A percentile compares a stretch with the other conserved stretches of the same genome.
Evolutionary conservation across 2,888 invertebrate genomes (phyloP).

Genomic region (Philaethria dido): DNA sequence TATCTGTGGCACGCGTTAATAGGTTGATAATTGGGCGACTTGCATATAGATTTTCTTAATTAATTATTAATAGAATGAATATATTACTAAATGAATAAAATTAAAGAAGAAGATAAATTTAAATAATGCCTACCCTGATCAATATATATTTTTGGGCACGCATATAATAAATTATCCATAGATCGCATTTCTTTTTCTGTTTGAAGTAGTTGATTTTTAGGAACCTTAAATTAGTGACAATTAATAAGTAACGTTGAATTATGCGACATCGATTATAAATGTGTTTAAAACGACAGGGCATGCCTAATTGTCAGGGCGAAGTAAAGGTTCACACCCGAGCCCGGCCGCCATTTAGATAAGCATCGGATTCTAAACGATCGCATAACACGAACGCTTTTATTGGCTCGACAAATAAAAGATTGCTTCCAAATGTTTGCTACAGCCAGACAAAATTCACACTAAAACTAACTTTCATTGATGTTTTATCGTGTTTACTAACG

Average conservation of each 20-base stretch:
- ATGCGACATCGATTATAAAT: conserved; percentile 31
- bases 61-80: no score
- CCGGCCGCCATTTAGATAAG: conserved; percentile 72
- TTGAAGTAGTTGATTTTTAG: neutral
- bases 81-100: no score
- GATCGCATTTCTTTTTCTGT: no score
- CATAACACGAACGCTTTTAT: conserved; percentile 73
- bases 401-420: conserved; percentile 62
- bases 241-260: conserved; percentile 23
- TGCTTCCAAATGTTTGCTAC: conserved; percentile 52
- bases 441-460: conserved; percentile 31
- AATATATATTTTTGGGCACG: no score
- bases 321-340: conserved; percentile 69
- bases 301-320: conserved; percentile 58
- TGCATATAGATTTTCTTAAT: no score
- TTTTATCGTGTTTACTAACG: conserved; percentile 20
- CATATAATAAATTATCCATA: no score
- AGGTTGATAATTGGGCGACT: no score
- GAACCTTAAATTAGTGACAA: neutral
- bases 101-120: no score
- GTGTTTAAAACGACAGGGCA: conserved; percentile 44
- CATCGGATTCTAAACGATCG: conserved; percentile 72
- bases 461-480: conserved; percentile 19
- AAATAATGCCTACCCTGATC: no score
- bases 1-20: no score